Conservation (phyloP, 2,888 invertebrate genomes). For the Adelphocoris suturalis region DNA sequence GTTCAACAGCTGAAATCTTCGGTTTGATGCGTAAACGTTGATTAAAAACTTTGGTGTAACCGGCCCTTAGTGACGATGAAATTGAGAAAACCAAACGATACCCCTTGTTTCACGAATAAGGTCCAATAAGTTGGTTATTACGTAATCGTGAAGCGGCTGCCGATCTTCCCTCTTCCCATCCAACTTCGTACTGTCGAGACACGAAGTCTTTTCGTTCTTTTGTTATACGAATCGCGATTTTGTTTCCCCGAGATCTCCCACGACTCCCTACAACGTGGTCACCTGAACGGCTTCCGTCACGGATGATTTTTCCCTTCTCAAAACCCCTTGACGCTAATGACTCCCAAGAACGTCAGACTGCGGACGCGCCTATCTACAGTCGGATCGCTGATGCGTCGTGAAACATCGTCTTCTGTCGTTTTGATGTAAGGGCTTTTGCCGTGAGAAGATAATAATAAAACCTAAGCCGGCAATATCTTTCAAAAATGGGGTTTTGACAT, state of each 20-base stretch:
- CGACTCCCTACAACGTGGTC: neutral
- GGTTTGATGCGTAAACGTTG: no score
- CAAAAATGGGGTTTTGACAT: no score
- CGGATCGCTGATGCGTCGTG: neutral
- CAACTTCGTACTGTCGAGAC: neutral
- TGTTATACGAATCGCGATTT: neutral
- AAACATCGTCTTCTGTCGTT: neutral
- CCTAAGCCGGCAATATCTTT: no score
- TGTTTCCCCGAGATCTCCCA: neutral
- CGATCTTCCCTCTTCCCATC: neutral
- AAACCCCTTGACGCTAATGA: constrained; percentile 9
- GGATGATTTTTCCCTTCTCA: neutral
- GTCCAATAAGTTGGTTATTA: no score
- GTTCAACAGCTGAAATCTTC: no score
- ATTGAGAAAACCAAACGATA: no score
- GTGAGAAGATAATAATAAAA: no score
- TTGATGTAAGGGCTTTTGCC: neutral
- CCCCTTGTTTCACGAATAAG: no score
- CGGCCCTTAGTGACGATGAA: no score
- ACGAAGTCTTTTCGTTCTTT: neutral
- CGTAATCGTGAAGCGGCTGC: neutral
- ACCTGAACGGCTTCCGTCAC: neutral
- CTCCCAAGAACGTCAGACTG: neutral
- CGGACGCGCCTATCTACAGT: neutral
- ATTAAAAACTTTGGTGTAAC: no score